phyloP scores from a whole-genome alignment of 2,888 invertebrate species.

The Alsophila aescularia region DNA sequence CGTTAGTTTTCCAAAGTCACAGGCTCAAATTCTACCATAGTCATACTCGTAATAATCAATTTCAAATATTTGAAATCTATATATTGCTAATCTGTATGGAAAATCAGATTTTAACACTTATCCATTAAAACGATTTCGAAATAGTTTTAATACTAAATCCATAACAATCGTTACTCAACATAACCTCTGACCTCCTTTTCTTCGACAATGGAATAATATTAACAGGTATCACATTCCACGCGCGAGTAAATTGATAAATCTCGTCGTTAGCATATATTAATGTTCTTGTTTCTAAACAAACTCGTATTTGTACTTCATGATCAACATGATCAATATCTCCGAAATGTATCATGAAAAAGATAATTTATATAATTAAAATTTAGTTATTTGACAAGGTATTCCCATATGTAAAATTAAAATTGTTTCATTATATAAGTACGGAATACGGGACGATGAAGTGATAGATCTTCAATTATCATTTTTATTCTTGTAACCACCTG shows the following conservation, averaged over 20 bases:
- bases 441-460: no score
- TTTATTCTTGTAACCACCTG: no score
- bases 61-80: no score
- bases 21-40: no score
- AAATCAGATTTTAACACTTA: neutral
- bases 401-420: no score
- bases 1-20: no score
- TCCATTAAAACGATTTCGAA: neutral
- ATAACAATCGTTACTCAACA: slow-evolving; percentile 26
- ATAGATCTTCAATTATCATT: no score
- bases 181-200: slow-evolving; percentile 35
- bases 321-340: neutral
- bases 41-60: no score
- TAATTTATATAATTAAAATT: neutral
- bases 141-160: neutral
- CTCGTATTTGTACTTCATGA: slow-evolving; percentile 1
- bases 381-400: no score
- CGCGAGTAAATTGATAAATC: neutral
- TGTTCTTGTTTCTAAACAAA: slow-evolving; percentile 6
- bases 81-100: no score
- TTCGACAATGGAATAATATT: slow-evolving; percentile 36
- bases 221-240: slow-evolving; percentile 32
- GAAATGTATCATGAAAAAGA: neutral
- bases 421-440: no score
- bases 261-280: slow-evolving; percentile 22